Conservation (phyloP, 2,113 vertebrate genomes). For the Mixornis gularis region DNA sequence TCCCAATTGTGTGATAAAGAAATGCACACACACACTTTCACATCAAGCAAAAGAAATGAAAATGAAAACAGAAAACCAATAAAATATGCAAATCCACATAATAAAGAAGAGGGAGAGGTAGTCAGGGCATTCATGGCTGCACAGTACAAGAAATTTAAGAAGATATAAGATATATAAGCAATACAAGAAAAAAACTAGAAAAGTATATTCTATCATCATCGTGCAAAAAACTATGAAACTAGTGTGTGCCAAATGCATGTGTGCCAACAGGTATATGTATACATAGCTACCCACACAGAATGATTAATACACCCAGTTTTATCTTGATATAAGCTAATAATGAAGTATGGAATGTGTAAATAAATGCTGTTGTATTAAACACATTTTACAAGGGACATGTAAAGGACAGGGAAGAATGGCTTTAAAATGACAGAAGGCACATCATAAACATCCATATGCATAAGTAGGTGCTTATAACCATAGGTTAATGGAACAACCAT, state of each 20-base stretch:
- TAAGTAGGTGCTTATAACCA: background rate
- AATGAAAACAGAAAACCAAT: background rate
- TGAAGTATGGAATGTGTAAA: background rate
- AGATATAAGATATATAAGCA: background rate
- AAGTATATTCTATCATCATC: background rate
- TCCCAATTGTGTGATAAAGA: background rate
- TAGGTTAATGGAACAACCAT: background rate
- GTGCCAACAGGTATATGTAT: fast-evolving
- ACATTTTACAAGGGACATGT: background rate
- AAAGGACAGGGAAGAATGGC: background rate
- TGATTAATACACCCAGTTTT: background rate
- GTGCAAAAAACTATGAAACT: background rate
- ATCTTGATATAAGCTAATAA: background rate
- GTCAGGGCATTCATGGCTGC: background rate
- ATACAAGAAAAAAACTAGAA: background rate
- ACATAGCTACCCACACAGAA: background rate
- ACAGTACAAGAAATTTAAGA: background rate
- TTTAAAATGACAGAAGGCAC: background rate
- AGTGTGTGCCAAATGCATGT: fast-evolving
- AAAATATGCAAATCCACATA: background rate
- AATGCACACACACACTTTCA: fast-evolving
- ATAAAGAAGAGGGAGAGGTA: background rate
- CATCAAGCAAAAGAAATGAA: background rate
- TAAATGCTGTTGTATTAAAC: background rate
- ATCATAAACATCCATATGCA: fast-evolving